These are phyloP conservation scores for Medauroidea extradentata DNA, from an alignment of 1,140 invertebrate genomes.

Conservation along the genomic window DNA sequence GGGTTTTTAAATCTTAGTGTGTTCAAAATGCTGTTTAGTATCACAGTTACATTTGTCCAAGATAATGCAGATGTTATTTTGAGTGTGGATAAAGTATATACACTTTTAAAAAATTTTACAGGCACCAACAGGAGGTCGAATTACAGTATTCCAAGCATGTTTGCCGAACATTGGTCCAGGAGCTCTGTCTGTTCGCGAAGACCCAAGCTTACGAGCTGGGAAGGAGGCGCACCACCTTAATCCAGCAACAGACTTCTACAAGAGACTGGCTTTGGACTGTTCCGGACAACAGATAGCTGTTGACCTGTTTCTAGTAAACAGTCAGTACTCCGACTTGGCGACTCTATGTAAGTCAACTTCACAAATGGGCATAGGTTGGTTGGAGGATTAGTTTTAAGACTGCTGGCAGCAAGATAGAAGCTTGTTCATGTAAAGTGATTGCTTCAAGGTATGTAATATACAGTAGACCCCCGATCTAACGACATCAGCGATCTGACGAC, in stretches of 20 bases:
- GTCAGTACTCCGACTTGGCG: slow-evolving; percentile 90
- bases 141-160: slow-evolving; percentile 90
- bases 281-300: slow-evolving; percentile 94
- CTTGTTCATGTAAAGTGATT: no score
- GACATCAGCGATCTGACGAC: no score
- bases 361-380: no score
- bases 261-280: slow-evolving; percentile 92
- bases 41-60: no score
- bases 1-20: not conserved
- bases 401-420: no score
- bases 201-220: slow-evolving; percentile 74
- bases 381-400: no score
- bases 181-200: slow-evolving; percentile 76
- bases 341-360: slow-evolving; percentile 70
- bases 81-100: no score
- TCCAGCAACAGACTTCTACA: slow-evolving; percentile 98
- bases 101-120: slow-evolving; percentile 50
- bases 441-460: no score
- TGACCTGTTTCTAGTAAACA: slow-evolving; percentile 91
- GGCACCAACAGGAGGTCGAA: slow-evolving; percentile 87
- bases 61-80: no score
- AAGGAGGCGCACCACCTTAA: slow-evolving; percentile 81
- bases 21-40: not conserved
- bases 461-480: no score
- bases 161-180: slow-evolving; percentile 91